These are phyloP conservation scores for Artemia sp. DNA, from an alignment of 2,888 invertebrate species.

Conservation along the genomic window DNA sequence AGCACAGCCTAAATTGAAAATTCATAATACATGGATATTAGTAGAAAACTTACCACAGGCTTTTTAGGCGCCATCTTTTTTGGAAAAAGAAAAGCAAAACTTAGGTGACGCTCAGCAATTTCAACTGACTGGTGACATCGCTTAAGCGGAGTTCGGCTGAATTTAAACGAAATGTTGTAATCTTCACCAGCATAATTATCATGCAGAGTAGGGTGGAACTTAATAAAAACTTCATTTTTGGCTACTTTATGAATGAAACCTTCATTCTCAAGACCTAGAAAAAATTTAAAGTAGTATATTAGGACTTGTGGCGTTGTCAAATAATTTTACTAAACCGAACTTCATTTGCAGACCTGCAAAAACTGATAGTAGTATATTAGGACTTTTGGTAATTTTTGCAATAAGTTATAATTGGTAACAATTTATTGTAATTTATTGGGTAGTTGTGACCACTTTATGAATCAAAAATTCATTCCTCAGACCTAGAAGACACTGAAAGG, in stretches of 20 bases:
- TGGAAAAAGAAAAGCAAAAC: conserved; percentile 54
- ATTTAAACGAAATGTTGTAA: conserved; percentile 54
- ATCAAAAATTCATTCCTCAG: too few species aligned
- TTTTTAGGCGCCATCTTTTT: conserved; percentile 36
- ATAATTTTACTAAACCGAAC: conserved; percentile 13
- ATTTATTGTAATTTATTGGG: too few species aligned
- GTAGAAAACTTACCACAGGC: conserved; percentile 34
- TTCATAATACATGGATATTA: neutral
- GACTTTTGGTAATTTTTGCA: neutral
- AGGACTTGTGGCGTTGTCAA: conserved; percentile 18
- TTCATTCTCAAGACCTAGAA: conserved; percentile 40
- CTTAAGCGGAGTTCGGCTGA: conserved; percentile 43
- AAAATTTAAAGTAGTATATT: conserved; percentile 19
- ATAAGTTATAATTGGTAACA: too few species aligned
- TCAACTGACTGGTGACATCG: conserved; percentile 57
- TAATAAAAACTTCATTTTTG: conserved; percentile 50
- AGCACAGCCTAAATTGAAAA: too few species aligned
- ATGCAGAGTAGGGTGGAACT: conserved; percentile 59
- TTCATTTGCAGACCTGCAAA: neutral
- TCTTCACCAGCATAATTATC: conserved; percentile 53
- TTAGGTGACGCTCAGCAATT: conserved; percentile 43
- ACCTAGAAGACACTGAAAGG: too few species aligned
- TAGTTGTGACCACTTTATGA: too few species aligned
- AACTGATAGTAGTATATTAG: neutral
- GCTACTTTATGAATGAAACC: conserved; percentile 54